These are phyloP conservation scores for Xiphorhynchus elegans DNA, from an alignment of 2,113 vertebrate species.

Conservation along the genomic window DNA sequence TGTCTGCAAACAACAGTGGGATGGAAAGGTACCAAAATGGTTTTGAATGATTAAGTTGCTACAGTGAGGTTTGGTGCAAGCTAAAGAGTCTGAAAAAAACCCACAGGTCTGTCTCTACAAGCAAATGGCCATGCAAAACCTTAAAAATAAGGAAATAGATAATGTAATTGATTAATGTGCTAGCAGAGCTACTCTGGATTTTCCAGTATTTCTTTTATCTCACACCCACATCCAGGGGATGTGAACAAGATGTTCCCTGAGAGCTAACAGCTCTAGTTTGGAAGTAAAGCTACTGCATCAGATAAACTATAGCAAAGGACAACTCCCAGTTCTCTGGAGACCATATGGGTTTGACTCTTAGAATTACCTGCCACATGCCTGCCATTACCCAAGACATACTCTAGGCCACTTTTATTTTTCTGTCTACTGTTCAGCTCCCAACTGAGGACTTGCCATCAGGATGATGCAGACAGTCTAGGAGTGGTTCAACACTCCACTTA, in stretches of 20 bases:
- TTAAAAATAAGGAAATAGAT: background rate
- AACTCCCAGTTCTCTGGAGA: background rate
- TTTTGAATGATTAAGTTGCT: background rate
- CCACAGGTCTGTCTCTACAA: background rate
- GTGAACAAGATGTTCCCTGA: background rate
- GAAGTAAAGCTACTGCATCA: background rate
- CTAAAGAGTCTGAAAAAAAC: background rate
- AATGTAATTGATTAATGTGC: fast-evolving
- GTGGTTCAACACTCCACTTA: background rate
- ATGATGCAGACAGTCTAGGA: background rate
- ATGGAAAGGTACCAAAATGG: background rate
- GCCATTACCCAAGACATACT: background rate
- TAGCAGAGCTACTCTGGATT: background rate
- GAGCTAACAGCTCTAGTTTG: background rate
- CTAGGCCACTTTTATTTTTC: background rate
- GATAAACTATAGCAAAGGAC: background rate
- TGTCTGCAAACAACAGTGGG: background rate
- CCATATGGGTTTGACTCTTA: background rate
- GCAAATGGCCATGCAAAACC: background rate
- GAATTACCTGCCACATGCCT: background rate
- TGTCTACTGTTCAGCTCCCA: background rate
- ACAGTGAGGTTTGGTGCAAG: background rate
- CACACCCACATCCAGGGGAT: background rate
- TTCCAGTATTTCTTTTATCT: background rate
- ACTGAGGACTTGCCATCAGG: fast-evolving